Evolutionary conservation across 1,140 invertebrate genomes (phyloP), one percentile per base, ranked within the genome.

Genomic region (Drosophila mauritiana): DNA sequence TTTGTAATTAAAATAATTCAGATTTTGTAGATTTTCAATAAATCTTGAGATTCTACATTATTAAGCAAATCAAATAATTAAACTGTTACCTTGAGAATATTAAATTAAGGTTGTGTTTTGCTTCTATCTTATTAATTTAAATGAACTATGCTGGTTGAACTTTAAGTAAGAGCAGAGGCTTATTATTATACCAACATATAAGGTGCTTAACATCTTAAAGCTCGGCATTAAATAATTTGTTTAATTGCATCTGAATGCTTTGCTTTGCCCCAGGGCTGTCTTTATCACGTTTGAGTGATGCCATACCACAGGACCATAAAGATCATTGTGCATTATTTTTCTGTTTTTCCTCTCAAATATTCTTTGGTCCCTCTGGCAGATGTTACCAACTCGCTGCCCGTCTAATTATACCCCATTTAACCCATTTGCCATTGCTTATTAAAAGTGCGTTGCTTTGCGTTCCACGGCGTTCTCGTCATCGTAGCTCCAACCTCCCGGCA

Each of bases 381-480:
- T 63, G 82, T 81, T 84, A 73, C 81, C 74, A 86, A 81, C 54
- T 81, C 73, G 62, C 64, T 64, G 61, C 37, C 55, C 46, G 48
- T 62, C 55, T 73, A 64, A 80, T 80, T 69, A 81, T 81, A 73
- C 81, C 67, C 82, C 54, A 61, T 56, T 65, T 49, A 55, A 40
- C 27, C 48, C 70, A 58, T 59, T 73, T 61, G 46, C 64, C 68
- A 72, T 57, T 72, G 72, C 73, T 75, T 75, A 69, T 74, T 57
- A 61, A 74, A 76, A 75, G 81, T 86, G 81, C 81, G 81, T 83
- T 63, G 59, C 72, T 73, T 57, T 58, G 67, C 61, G 74, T 68
- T 45, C 48, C 7, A 31, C 57, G 34, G 48, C 56, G 57, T 64
- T 45, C 40, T 45, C 64, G 61, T 68, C 64, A 62, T 49, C 13